Evolutionary conservation across 2,113 vertebrate genomes (phyloP).

Genomic region (pig (Sus scrofa)): T2T-Sscrofa CM000812.6:164976501-164977000

Average conservation of each 20-base stretch:
- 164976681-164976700: neutral
- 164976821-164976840: neutral
- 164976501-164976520: no score
- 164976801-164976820: neutral
- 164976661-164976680: neutral
- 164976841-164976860: neutral
- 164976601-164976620: neutral
- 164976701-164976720: neutral
- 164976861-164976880: neutral
- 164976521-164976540: neutral
- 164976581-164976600: neutral
- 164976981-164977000: neutral
- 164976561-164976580: neutral
- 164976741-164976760: neutral
- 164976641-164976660: neutral
- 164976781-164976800: conserved; percentile 4
- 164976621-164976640: neutral
- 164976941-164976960: neutral
- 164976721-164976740: neutral
- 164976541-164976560: neutral
- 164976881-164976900: neutral
- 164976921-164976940: neutral
- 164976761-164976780: neutral
- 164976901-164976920: neutral
- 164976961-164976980: neutral